Evolutionary conservation across 2,888 invertebrate genomes (phyloP).

Genomic region (Noctua janthe): DNA sequence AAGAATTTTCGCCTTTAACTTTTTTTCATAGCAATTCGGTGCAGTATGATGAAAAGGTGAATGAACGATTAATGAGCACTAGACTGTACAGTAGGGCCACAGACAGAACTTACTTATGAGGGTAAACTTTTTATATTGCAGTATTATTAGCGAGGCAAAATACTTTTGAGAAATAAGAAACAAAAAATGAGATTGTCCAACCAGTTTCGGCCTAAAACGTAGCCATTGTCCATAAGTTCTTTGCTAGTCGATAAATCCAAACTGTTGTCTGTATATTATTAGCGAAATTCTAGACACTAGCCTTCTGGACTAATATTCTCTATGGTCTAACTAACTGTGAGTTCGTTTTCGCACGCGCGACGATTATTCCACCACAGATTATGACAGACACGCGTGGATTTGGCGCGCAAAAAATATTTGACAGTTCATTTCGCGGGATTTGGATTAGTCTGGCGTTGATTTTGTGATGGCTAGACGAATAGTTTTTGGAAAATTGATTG

Average conservation of each 20-base stretch:
- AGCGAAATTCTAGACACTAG: neutral
- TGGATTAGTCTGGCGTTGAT: conserved; percentile 52
- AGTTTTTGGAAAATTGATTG: conserved; percentile 51
- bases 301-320: conserved; percentile 44
- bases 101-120: neutral
- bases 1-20: neutral
- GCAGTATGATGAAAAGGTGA: neutral
- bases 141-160: neutral
- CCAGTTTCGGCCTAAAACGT: neutral
- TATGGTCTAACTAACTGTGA: conserved; percentile 59
- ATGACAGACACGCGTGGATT: conserved; percentile 58
- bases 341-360: conserved; percentile 68
- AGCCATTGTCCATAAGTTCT: neutral
- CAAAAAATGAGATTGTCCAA: neutral
- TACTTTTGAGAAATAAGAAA: neutral
- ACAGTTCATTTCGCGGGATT: conserved; percentile 67
- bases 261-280: neutral
- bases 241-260: neutral
- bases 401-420: conserved; percentile 61
- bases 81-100: neutral
- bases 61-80: neutral
- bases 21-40: neutral
- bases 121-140: neutral
- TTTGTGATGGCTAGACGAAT: conserved; percentile 49
- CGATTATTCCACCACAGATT: conserved; percentile 66